Base-by-base conservation (phyloP, 2,113 vertebrate species). In the Haemorhous mexicanus region DNA sequence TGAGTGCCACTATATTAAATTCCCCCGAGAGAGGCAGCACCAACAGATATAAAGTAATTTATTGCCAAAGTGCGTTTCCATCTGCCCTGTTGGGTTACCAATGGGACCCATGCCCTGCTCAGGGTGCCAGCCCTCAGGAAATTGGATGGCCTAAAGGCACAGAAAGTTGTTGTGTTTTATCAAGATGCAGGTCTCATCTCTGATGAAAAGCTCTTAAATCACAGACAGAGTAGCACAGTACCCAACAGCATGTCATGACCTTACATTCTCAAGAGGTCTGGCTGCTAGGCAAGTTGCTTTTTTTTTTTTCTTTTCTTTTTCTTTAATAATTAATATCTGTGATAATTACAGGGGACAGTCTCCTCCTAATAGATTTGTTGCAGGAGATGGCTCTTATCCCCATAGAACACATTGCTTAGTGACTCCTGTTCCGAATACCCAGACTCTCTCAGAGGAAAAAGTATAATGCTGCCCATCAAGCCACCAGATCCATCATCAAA, bases 391-490 rank as follows among this genome's bases (percentile, higher is more conserved):
- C 66, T 93, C 84, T 88, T 96, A 94, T 95, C 97, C 95, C 92
- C 93, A 0, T 19, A 75, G 89, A 90, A 97, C 64, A 87, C 87
- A 81, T 89, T 82, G 78, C 94, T 95, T 85, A 92, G 78, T 68
- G 94, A 93, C 86, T 78, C 91, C 90, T 83, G 69, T 94, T 95
- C 88, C 88, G 1, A 95, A 94, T 89, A 82, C 93, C 79, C 90
- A 87, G 96, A 96, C 96, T 97, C 96, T 97, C 96, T 96, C 95
- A 97, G 90, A 97, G 96, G 95, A 96, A 96, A 97, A 97, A 95
- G 90, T 95, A 95, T 96, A 96, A 97, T 96, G 97, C 94, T 97
- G 94, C 94, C 91, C 93, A 82, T 91, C 90, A 95, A 96, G 78
- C 95, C 94, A 96, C 94, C 95, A 97, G 94, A 96, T 97, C 94